Evolutionary conservation across 2,888 invertebrate species (phyloP).

Genomic region (Rapana venosa): DNA sequence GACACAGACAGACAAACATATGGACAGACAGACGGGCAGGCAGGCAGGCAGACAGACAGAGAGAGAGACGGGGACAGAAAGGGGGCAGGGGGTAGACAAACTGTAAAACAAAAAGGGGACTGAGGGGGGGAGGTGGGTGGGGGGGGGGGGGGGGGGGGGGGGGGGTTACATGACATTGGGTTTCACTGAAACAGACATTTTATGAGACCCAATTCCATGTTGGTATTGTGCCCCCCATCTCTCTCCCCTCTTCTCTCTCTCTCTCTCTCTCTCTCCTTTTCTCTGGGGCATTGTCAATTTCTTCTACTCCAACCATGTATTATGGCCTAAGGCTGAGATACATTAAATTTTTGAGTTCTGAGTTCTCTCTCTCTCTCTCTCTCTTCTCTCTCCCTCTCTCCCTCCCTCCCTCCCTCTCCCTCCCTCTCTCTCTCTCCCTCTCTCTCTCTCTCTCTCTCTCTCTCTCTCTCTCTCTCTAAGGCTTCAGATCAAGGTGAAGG

Average conservation of each 20-base stretch:
- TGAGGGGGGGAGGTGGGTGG: no score
- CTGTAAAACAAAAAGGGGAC: no score
- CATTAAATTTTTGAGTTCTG: no score
- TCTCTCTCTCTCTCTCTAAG: neutral
- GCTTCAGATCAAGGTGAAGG: no score
- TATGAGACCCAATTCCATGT: neutral
- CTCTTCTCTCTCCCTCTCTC: neutral
- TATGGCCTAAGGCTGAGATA: no score
- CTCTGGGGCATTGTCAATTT: neutral
- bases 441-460: conserved; percentile 10
- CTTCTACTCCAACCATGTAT: no score
- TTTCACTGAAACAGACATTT: no score
- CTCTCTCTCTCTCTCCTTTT: neutral
- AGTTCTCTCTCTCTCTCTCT: neutral
- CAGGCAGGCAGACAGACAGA: no score
- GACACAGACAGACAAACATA: neutral
- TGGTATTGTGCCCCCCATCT: neutral
- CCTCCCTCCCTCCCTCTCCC: neutral
- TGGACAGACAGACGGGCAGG: no score
- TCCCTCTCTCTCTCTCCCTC: neutral
- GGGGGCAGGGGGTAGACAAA: no score
- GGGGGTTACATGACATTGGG: neutral
- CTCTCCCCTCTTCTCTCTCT: neutral
- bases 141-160: no score
- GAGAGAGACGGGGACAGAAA: no score